A percentile compares a stretch with the other conserved stretches of the same genome.
These are phyloP conservation scores for Ramazzottius varieornatus DNA, from an alignment of 2,888 invertebrate species.

Conservation along the genomic window DNA sequence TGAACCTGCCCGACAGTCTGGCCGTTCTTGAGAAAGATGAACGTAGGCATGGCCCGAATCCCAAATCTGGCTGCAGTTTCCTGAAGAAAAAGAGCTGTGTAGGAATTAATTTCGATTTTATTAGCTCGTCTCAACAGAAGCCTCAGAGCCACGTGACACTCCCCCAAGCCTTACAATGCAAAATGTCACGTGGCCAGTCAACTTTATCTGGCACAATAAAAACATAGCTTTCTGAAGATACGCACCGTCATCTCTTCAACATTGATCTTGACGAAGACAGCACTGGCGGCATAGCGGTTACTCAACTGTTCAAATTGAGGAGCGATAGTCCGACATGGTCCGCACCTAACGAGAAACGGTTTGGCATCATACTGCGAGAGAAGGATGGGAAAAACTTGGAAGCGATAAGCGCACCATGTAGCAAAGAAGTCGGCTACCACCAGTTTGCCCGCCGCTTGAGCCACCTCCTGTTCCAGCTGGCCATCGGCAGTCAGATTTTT, in stretches of 20 bases:
- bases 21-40: constrained; percentile 58
- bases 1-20: constrained; percentile 16
- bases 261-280: constrained; percentile 31
- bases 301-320: constrained; percentile 71
- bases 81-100: too few species aligned
- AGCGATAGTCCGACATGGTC: constrained; percentile 76
- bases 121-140: too few species aligned
- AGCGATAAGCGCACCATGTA: constrained; percentile 39
- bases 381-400: too few species aligned
- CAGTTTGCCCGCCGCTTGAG: constrained; percentile 55
- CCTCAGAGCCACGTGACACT: too few species aligned
- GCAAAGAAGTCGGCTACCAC: constrained; percentile 86
- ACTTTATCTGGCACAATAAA: too few species aligned
- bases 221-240: too few species aligned
- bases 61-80: constrained; percentile 64
- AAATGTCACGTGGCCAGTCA: too few species aligned
- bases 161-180: too few species aligned
- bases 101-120: too few species aligned
- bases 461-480: constrained; percentile 56
- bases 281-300: constrained; percentile 54
- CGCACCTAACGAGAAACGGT: constrained; percentile 59
- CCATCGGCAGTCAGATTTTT: constrained; percentile 32
- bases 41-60: constrained; percentile 91
- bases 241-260: background rate
- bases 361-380: background rate